Base-by-base conservation (phyloP, 1,140 invertebrate genomes). In the Amyelois transitella region DNA sequence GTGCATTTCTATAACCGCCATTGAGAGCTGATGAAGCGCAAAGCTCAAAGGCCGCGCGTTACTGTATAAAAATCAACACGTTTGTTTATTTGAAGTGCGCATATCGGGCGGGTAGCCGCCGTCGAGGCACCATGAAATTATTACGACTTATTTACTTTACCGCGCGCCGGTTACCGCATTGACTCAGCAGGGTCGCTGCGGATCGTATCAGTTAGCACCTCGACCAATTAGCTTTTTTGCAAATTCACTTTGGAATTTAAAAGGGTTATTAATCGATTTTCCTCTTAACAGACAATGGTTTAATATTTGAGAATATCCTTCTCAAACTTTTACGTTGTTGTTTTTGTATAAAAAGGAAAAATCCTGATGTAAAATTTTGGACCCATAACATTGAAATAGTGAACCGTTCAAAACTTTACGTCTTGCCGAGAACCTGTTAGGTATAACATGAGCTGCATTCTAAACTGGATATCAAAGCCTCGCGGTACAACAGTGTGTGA, bases 91-190 rank as follows among this genome's bases (percentile, higher is more conserved):
- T 71, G 67, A 65, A 60, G 58, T 55, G 62, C 69, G 63, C 60
- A 72, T 65, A 70, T 66, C 66, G 55, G 60, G 55, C 59, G 66
- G 53, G 62, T 61, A 60, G 59, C 64, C 75, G 77, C 69, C 74
- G 58, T 69, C 72, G 76, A 75, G 77, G 77, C 77, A 74, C 77
- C 75, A 80, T 80, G 74, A 78, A 81, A 85, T 82, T 82, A 82
- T 85, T 82, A 82, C 81, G 80, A 82, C 69, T 81, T 83, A 86
- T 85, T 85, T 86, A 83, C 79, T 84, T 81, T 81, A 86, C 66
- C 69, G 69, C 70, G 61, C 76, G 67, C 66, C 73, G 72, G 69
- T 74, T 72, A 73, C 66, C 64, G 69, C 76, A 71, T 66, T 81
- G 77, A 83, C 51, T 83, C 74, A 83, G 69, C 73, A 57, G 69